Percentiles rank a stretch among this genome's conserved stretches.
Evolutionary conservation across 1,140 invertebrate species (phyloP).

Genomic region (Drosophila parabipectinata): DNA sequence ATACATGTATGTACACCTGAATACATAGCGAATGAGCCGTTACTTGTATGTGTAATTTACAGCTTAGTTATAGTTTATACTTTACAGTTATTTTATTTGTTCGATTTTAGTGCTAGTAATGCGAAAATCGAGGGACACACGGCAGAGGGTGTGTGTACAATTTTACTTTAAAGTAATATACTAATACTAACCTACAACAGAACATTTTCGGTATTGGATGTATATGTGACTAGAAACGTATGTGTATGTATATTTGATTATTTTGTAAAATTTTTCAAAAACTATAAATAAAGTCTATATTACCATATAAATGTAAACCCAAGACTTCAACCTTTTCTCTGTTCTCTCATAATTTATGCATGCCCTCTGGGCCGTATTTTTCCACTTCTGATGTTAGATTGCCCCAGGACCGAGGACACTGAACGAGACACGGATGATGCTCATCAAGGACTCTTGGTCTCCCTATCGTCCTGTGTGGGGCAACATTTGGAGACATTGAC

Average conservation of each 20-base stretch:
- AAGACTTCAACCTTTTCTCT: constrained; percentile 28
- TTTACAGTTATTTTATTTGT: constrained; percentile 43
- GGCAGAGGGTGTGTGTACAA: constrained; percentile 38
- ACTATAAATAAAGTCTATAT: constrained; percentile 83
- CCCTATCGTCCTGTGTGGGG: neutral
- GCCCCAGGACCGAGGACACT: constrained; percentile 19
- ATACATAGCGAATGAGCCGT: constrained; percentile 49
- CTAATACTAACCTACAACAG: constrained; percentile 58
- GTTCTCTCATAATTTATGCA: constrained; percentile 48
- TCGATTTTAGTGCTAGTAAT: constrained; percentile 49
- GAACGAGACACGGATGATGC: constrained; percentile 16
- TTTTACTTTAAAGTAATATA: constrained; percentile 56
- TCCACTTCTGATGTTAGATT: constrained; percentile 28
- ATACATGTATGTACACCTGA: constrained; percentile 29
- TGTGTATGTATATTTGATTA: constrained; percentile 82
- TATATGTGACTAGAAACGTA: constrained; percentile 82
- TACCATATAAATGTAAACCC: constrained; percentile 78
- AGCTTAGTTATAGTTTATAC: constrained; percentile 56
- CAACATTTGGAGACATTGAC: constrained; percentile 26
- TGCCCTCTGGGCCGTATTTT: constrained; percentile 16
- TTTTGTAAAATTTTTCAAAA: constrained; percentile 83
- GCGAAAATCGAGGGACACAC: constrained; percentile 19
- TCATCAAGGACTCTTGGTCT: constrained; percentile 29
- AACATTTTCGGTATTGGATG: constrained; percentile 79
- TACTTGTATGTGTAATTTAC: constrained; percentile 73